Base-by-base conservation (phyloP, 2,888 invertebrate species). In the Yponomeuta evonymella region DNA sequence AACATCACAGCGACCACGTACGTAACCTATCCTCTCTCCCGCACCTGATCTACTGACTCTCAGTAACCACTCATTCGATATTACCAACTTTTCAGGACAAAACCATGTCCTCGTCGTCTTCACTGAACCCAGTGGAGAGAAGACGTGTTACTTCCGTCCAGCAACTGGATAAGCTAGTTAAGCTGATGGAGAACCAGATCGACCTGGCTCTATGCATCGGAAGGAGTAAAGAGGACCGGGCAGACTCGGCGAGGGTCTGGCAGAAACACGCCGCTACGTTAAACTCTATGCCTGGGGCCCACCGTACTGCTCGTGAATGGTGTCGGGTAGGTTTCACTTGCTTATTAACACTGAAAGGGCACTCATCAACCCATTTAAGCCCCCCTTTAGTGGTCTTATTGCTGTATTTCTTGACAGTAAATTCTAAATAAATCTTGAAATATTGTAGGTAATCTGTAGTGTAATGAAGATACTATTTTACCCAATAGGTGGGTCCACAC, bases 211-310 rank as follows among this genome's bases (percentile, higher is more conserved):
- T 65, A n/a, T 29, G 65, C 12, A 29, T 29, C 10, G 65, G 65
- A 11, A 65, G 33, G 65, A 65, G 65, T 29, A 65, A 65, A n/a
- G 65, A 65, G 10, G 65, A 65, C 65, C 29, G 65, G 29, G 65
- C 65, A 4, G 65, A 65, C 29, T 29, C 65, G 10, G 65, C 30
- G 2, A 1, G 33, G 29, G 29, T 65, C 65, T 65, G 65, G 65
- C 65, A 65, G 33, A 33, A 65, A 65, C 33, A 33, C 33, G 29
- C 65, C n/a, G 65, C 30, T 12, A 29, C 65, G 12, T 29, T 65
- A 5, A 65, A 65, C 29, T 12, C 33, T 30, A 33, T 58, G 12
- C 51, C 30, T 11, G 65, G 65, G 23, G 65, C 33, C 12, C 33
- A 33, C 11, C n/a, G 65, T 12, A 65, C 29, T 30, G 30, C 65